Evolutionary conservation across 2,797 vertebrate species (phyloP).

Genomic region (Diceros bicornis): DNA sequence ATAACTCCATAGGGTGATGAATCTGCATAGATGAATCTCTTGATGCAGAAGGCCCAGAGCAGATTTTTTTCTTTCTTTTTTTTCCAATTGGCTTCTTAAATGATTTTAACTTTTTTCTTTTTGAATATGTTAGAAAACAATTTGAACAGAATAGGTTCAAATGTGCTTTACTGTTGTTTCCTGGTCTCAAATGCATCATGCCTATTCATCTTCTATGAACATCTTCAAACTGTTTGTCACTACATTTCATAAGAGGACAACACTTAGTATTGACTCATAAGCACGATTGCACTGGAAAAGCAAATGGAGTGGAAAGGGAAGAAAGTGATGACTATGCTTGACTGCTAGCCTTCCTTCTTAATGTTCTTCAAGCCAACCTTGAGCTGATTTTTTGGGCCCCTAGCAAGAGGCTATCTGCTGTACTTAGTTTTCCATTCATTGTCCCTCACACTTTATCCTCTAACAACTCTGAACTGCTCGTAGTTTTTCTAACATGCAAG

Average conservation of each 20-base stretch:
- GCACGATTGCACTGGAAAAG: slow-evolving; percentile 30
- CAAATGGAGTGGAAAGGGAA: slow-evolving; percentile 38
- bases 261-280: slow-evolving; percentile 5
- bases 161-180: background rate
- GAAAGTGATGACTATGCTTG: background rate
- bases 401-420: background rate
- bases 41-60: background rate
- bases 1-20: background rate
- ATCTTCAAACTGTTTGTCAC: slow-evolving; percentile 34
- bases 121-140: background rate
- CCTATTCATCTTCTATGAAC: background rate
- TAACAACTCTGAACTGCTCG: background rate
- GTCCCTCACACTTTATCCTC: background rate
- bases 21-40: background rate
- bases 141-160: slow-evolving; percentile 1
- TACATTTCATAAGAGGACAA: slow-evolving; percentile 36
- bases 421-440: slow-evolving; percentile 31
- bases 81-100: background rate
- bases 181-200: background rate
- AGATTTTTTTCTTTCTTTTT: background rate
- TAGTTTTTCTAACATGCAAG: slow-evolving; percentile 45
- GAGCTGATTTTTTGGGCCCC: background rate
- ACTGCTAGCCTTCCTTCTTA: background rate
- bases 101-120: background rate
- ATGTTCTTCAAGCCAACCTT: slow-evolving; percentile 24